Evolutionary conservation across 2,888 invertebrate species (phyloP).

Genomic region (Hipparchia sbordonii): DNA sequence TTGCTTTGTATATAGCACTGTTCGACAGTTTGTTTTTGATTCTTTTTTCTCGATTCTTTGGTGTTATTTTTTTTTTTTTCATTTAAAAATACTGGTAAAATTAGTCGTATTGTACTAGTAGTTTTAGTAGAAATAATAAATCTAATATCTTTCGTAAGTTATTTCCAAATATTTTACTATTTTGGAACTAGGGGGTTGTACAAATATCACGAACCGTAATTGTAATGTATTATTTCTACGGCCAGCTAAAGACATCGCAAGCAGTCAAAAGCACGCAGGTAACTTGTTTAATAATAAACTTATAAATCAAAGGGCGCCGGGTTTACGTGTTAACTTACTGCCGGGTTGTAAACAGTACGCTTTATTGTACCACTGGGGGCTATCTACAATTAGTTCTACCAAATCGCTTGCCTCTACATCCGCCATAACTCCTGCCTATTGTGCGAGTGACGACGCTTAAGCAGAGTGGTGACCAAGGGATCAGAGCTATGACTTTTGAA

Average conservation of each 20-base stretch:
- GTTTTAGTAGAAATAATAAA: no score
- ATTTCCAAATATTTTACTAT: background rate
- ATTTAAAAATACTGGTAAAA: no score
- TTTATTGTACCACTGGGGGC: conserved; percentile 42
- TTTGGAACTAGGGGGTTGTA: background rate
- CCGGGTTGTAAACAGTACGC: conserved; percentile 46
- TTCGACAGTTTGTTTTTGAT: no score
- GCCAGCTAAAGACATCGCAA: conserved; percentile 10
- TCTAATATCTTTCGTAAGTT: no score
- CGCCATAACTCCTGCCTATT: conserved; percentile 11
- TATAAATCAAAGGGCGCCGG: conserved; percentile 57
- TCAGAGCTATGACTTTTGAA: conserved; percentile 1
- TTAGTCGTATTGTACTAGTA: no score
- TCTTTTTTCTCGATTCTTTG: no score
- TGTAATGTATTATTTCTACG: background rate
- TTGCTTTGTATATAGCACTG: no score
- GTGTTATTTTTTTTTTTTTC: no score
- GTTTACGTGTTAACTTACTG: conserved; percentile 54
- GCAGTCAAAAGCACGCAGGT: conserved; percentile 31
- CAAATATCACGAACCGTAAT: background rate
- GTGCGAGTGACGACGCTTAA: background rate
- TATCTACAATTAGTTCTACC: conserved; percentile 29
- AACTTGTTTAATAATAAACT: conserved; percentile 52
- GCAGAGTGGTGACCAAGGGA: background rate
- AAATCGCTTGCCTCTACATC: conserved; percentile 18